A percentile compares a stretch with the other conserved stretches of the same genome.
Conservation (phyloP, 2,888 invertebrate species). For the Eristalis intricaria region DNA sequence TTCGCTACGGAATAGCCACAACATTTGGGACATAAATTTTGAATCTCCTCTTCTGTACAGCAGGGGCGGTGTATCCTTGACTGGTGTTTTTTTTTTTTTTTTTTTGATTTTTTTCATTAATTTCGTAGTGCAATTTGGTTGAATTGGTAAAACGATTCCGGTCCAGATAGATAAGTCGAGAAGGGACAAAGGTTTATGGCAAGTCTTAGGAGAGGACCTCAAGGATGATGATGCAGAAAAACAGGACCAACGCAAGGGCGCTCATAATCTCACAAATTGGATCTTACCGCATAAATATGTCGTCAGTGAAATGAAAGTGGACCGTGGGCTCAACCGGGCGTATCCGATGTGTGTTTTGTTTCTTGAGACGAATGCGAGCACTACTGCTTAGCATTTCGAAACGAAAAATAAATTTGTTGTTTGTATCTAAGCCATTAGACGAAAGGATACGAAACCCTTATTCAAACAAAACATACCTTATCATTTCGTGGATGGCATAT, state of each 20-base stretch:
- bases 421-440: neutral
- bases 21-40: constrained; percentile 57
- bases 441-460: neutral
- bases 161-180: constrained; percentile 61
- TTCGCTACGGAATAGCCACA: constrained; percentile 34
- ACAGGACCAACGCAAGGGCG: constrained; percentile 32
- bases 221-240: constrained; percentile 48
- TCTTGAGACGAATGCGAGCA: neutral
- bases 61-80: too few species aligned
- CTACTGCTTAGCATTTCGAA: neutral
- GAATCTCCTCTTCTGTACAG: constrained; percentile 12
- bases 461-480: neutral
- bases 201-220: constrained; percentile 29
- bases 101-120: constrained; percentile 55
- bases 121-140: constrained; percentile 60
- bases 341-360: neutral
- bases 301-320: constrained; percentile 61
- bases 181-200: constrained; percentile 67
- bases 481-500: neutral
- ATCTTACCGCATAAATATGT: constrained; percentile 71
- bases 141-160: constrained; percentile 65
- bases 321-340: neutral
- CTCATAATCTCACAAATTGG: constrained; percentile 69
- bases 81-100: neutral
- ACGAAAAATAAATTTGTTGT: neutral